phyloP scores from a whole-genome alignment of 2,888 invertebrate genomes.

The Sinotaia quadrata region DNA sequence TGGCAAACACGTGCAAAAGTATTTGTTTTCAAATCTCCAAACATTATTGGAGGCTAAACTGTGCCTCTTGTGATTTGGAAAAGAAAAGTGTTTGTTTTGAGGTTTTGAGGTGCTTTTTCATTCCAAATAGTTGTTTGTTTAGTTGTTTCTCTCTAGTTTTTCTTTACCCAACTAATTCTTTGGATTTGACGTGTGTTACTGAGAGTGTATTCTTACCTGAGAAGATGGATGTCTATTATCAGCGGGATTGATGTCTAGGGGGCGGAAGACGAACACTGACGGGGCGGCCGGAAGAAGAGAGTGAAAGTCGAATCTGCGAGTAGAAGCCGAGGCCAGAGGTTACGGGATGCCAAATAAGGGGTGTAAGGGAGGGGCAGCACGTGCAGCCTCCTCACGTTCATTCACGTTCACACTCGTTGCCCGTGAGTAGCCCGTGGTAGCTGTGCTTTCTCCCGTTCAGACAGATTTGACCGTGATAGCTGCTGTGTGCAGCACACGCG shows the following conservation, averaged over 20 bases:
- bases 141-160: not conserved
- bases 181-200: not conserved
- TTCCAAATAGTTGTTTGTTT: too few species aligned
- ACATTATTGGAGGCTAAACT: too few species aligned
- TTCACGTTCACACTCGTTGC: conserved; percentile 18
- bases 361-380: conserved; percentile 9
- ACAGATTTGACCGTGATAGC: not conserved
- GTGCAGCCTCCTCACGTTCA: not conserved
- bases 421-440: not conserved
- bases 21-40: too few species aligned
- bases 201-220: not conserved
- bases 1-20: too few species aligned
- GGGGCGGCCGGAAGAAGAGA: not conserved
- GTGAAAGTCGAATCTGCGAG: not conserved
- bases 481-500: not conserved
- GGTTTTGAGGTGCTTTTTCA: too few species aligned
- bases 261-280: not conserved
- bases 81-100: too few species aligned
- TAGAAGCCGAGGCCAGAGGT: conserved; percentile 9
- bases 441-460: not conserved
- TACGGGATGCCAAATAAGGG: conserved; percentile 13
- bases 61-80: too few species aligned
- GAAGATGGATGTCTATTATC: not conserved
- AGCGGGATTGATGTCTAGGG: not conserved
- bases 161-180: not conserved